Percentiles rank a stretch among this genome's conserved stretches.
These are phyloP conservation scores for Spilosoma lubricipeda DNA, from an alignment of 2,888 invertebrate species.

Conservation along the genomic window DNA sequence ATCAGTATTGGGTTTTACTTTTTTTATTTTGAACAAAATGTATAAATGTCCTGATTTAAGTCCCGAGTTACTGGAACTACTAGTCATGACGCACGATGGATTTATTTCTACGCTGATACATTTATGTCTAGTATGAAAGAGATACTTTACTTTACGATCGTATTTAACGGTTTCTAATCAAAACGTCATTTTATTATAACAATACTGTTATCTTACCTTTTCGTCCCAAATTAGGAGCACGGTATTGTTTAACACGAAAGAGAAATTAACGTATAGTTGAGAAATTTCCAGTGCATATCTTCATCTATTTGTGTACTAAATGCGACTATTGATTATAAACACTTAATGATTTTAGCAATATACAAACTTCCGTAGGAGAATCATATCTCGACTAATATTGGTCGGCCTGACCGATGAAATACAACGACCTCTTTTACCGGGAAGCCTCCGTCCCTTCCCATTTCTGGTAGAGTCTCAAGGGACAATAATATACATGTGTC, in stretches of 20 bases:
- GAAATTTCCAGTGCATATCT: too few relatives aligned
- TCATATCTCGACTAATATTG: too few relatives aligned
- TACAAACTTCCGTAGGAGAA: not conserved
- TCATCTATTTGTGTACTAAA: too few relatives aligned
- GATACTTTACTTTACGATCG: constrained; percentile 62
- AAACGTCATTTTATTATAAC: constrained; percentile 19
- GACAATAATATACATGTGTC: too few relatives aligned
- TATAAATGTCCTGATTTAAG: not conserved
- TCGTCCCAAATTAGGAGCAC: not conserved
- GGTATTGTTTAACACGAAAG: constrained; percentile 14
- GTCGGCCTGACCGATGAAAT: too few relatives aligned
- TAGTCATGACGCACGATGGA: constrained; percentile 66
- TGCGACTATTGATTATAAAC: not conserved
- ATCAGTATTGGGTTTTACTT: not conserved
- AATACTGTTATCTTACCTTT: not conserved
- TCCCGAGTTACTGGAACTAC: constrained; percentile 4
- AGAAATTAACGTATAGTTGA: not conserved
- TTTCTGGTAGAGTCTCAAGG: too few relatives aligned
- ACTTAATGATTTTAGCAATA: not conserved
- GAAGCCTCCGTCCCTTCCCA: too few relatives aligned
- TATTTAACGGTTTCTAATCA: constrained; percentile 45
- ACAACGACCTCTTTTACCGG: too few relatives aligned
- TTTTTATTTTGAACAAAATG: not conserved
- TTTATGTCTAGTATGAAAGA: constrained; percentile 71
- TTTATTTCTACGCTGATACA: constrained; percentile 73